Evolutionary conservation across 1,140 invertebrate genomes (phyloP), one percentile per base, ranked within the genome.

Genomic region (Halictus rubicundus): DNA sequence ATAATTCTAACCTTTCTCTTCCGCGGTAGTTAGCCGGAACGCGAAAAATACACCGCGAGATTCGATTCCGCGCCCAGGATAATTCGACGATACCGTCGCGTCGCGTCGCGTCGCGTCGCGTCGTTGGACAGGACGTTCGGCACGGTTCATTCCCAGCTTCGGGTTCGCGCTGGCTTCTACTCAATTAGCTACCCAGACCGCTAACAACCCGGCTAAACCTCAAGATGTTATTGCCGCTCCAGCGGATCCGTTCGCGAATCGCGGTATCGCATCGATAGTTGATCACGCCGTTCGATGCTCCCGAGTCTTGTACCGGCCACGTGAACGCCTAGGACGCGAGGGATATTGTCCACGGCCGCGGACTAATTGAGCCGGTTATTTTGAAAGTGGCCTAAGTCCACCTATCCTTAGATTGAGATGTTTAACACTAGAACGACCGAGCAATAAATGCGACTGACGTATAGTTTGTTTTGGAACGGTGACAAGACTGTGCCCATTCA

Each of bases 1-100:
- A 68, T 80, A 80, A 82, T 82, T 79, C 68, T 66, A 81, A 42
- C 64, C 69, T 83, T 83, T 81, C 79, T 81, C 79, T 64, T 63
- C 54, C 72, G 42, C 37, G 19, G 49, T 39, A 32, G 32, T 32
- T 32, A 19, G 60, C 4, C 21, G 21, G 4, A 6, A n/a, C 19
- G 42, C 23, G 63, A n/a, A 12, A 80, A 76, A 77, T 10, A 12
- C 14, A 10, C 10, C 42, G 42, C 42, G 0, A 3, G 42, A 10
- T 12, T 46, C 42, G 42, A 46, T 46, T 46, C 42, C 42, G 10
- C 10, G 10, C 14, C 27, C 69, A 27, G 27, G 68, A 5, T 37
- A 37, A 37, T 21, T n/a, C 57, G 23, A 57, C 32, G 25, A 37
- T 3, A 14, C 12, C 42, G 46, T 64, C 37, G 25, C 49, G 32